Evolutionary conservation across 2,113 vertebrate genomes (phyloP).

Genomic region (Chlorodrepanis virens): DNA sequence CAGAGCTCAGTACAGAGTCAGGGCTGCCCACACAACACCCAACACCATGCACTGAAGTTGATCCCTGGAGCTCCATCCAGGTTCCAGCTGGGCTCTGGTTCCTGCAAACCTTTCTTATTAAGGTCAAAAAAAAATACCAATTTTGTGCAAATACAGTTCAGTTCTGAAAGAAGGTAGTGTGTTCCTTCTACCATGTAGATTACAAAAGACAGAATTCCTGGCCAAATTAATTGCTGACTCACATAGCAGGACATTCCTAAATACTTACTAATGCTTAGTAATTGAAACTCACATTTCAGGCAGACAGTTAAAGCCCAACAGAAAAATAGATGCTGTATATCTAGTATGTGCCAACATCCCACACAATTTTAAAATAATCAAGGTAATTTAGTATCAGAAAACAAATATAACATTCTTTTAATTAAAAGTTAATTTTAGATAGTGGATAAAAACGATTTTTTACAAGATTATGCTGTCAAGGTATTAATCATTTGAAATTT

Average conservation of each 20-base stretch:
- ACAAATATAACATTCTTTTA: constrained; percentile 7
- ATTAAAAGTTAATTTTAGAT: constrained; percentile 60
- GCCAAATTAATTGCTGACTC: not conserved
- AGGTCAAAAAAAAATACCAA: not conserved
- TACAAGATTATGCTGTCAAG: not conserved
- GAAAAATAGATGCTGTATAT: not conserved
- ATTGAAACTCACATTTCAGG: not conserved
- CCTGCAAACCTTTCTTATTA: not conserved
- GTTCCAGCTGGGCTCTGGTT: not conserved
- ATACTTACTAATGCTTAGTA: not conserved
- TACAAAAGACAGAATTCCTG: not conserved
- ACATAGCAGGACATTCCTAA: not conserved
- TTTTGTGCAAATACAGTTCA: not conserved
- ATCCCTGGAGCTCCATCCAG: not conserved
- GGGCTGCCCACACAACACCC: not conserved
- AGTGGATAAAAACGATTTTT: not conserved
- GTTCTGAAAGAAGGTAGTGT: not conserved
- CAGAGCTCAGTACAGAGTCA: not conserved
- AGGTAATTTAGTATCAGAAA: constrained; percentile 13
- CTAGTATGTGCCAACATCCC: not conserved
- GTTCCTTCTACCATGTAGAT: not conserved
- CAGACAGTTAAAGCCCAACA: constrained; percentile 16
- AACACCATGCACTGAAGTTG: not conserved
- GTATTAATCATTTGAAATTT: constrained; percentile 28
- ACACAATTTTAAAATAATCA: constrained; percentile 6